phyloP scores from a whole-genome alignment of 2,888 invertebrate species.

The Heliconius erato region DNA sequence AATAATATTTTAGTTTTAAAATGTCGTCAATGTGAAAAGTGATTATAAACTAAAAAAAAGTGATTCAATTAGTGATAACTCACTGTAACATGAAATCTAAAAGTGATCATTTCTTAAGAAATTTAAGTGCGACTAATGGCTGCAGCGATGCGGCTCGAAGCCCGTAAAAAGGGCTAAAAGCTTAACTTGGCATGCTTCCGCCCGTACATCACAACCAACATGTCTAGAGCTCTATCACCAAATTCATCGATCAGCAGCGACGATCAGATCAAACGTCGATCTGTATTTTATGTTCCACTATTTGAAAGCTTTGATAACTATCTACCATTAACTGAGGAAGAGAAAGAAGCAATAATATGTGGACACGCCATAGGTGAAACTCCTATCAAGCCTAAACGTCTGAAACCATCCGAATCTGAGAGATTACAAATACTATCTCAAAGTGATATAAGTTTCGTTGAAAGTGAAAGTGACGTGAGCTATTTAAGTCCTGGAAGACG shows the following conservation, averaged over 20 bases:
- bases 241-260: slow-evolving; percentile 73
- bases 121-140: slow-evolving; percentile 74
- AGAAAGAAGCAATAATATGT: slow-evolving; percentile 79
- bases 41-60: slow-evolving; percentile 55
- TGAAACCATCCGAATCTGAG: slow-evolving; percentile 67
- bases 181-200: slow-evolving; percentile 78
- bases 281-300: slow-evolving; percentile 91
- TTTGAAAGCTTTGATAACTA: slow-evolving; percentile 87
- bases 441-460: slow-evolving; percentile 77
- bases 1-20: slow-evolving; percentile 45
- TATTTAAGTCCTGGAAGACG: slow-evolving; percentile 75
- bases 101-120: slow-evolving; percentile 64
- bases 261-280: slow-evolving; percentile 87
- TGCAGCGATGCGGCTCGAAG: slow-evolving; percentile 70
- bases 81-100: slow-evolving; percentile 69
- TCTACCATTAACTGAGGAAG: slow-evolving; percentile 82
- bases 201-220: slow-evolving; percentile 61
- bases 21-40: slow-evolving; percentile 38
- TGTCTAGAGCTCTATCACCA: slow-evolving; percentile 76
- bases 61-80: slow-evolving; percentile 63
- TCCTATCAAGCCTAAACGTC: slow-evolving; percentile 68
- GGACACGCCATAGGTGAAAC: slow-evolving; percentile 66
- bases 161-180: slow-evolving; percentile 64
- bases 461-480: slow-evolving; percentile 81
- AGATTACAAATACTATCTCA: slow-evolving; percentile 68